Evolutionary conservation across 2,888 invertebrate genomes (phyloP).

Genomic region (Ramazzottius varieornatus): DNA sequence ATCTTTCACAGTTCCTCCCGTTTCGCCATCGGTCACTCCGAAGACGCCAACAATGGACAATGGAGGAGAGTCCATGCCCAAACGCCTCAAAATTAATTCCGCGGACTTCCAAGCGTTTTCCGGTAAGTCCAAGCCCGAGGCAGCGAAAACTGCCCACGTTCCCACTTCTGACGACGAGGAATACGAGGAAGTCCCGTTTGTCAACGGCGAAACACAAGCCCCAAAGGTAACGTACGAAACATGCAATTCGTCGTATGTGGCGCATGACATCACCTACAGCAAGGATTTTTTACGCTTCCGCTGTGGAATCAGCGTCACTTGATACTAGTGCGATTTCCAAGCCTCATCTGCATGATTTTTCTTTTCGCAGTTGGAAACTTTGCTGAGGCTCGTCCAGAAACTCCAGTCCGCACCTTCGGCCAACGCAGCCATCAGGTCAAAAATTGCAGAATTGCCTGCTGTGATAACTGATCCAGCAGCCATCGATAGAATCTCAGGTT

Average conservation of each 20-base stretch:
- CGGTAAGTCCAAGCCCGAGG: not conserved
- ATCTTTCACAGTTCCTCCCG: too few species aligned
- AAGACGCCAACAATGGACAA: too few species aligned
- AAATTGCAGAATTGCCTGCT: not conserved
- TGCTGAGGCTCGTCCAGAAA: not conserved
- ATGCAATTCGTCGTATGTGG: too few species aligned
- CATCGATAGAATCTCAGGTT: not conserved
- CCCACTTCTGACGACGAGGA: not conserved
- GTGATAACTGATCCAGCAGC: not conserved
- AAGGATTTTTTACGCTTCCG: too few species aligned
- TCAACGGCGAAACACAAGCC: not conserved
- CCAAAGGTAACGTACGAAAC: not conserved
- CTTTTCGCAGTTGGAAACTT: not conserved
- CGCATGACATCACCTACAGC: too few species aligned
- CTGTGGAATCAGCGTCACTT: too few species aligned
- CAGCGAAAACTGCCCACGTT: not conserved
- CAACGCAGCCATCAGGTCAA: not conserved
- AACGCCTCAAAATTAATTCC: not conserved
- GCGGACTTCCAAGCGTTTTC: not conserved
- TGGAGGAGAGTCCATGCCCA: too few species aligned
- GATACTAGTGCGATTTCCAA: too few species aligned
- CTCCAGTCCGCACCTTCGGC: not conserved
- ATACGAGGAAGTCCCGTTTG: not conserved
- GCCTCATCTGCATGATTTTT: too few species aligned
- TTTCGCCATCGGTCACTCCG: too few species aligned